Evolutionary conservation across 2,113 vertebrate species (phyloP).

Genomic region (Actinemys pallida): DNA sequence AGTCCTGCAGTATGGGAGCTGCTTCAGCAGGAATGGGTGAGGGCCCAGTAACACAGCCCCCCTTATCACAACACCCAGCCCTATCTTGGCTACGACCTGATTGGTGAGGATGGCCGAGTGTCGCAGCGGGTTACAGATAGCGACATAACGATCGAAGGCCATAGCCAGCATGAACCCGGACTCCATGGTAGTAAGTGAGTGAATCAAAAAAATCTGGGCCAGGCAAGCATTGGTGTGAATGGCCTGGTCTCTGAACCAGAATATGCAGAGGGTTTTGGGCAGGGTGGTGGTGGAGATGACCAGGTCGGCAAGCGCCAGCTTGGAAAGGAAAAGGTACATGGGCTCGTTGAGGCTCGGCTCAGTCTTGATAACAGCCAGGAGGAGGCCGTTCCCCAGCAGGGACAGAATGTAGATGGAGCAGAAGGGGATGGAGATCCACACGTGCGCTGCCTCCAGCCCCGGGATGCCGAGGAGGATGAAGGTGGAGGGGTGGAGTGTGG

Average conservation of each 20-base stretch:
- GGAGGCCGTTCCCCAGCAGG: conserved; percentile 44
- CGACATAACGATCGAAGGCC: conserved; percentile 66
- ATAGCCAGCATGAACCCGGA: conserved; percentile 57
- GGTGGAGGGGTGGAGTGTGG: conserved; percentile 3
- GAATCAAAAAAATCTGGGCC: conserved; percentile 65
- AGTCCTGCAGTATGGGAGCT: conserved; percentile 1
- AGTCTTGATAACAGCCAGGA: conserved; percentile 45
- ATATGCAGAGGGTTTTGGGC: conserved; percentile 61
- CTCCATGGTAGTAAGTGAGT: conserved; percentile 51
- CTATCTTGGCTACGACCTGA: conserved; percentile 12
- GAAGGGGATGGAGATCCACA: conserved; percentile 66
- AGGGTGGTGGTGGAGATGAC: background rate
- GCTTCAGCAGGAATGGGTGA: conserved; percentile 55
- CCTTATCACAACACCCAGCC: conserved; percentile 12
- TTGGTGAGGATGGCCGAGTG: conserved; percentile 59
- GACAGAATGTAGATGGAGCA: conserved; percentile 51
- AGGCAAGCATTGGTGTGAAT: conserved; percentile 58
- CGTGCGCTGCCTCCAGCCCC: conserved; percentile 54
- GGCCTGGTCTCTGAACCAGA: conserved; percentile 46
- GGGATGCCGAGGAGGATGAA: conserved; percentile 64
- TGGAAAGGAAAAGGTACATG: conserved; percentile 61
- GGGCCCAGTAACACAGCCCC: conserved; percentile 47
- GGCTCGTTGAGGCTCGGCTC: conserved; percentile 58
- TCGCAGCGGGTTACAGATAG: conserved; percentile 57
- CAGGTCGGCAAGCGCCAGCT: conserved; percentile 59